A percentile compares a stretch with the other conserved stretches of the same genome.
phyloP scores from a whole-genome alignment of 2,888 invertebrate genomes.

The Macroteleia sp. region DNA sequence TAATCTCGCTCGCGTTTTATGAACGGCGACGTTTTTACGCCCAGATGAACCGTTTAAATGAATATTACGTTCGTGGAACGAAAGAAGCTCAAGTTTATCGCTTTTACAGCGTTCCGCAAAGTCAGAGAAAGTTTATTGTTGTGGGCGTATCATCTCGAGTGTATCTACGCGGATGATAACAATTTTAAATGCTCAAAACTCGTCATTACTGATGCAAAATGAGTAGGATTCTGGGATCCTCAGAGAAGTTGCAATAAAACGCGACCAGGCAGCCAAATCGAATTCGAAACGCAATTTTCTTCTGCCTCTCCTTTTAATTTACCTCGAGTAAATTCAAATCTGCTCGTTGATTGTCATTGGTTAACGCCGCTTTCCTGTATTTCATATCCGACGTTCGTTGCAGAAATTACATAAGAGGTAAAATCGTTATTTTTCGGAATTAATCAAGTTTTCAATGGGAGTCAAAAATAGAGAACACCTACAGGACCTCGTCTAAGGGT shows the following conservation, averaged over 20 bases:
- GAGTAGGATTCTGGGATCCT: neutral
- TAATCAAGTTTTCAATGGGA: too few species aligned
- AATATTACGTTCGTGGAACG: constrained; percentile 37
- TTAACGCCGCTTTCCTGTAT: too few species aligned
- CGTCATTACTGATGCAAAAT: constrained; percentile 20
- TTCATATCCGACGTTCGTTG: too few species aligned
- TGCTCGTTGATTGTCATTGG: too few species aligned
- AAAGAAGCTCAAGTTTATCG: constrained; percentile 22
- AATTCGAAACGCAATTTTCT: too few species aligned
- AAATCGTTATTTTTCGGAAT: too few species aligned
- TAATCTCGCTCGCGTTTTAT: constrained; percentile 30
- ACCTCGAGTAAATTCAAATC: too few species aligned
- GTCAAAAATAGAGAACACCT: too few species aligned
- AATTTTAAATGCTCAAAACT: constrained; percentile 21
- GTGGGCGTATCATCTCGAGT: constrained; percentile 15
- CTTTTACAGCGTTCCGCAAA: constrained; percentile 20
- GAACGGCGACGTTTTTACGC: constrained; percentile 48
- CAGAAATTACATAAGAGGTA: too few species aligned
- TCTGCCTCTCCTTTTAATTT: too few species aligned
- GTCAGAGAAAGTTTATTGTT: constrained; percentile 38
- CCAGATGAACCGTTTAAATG: constrained; percentile 45
- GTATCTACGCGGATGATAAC: constrained; percentile 25
- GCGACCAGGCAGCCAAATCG: neutral
- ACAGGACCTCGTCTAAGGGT: too few species aligned
- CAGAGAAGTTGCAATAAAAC: constrained; percentile 4